These are phyloP conservation scores for Hydrozoanthus tunicans DNA, from an alignment of 64 coral and sea anemone species.

Conservation along the genomic window DNA sequence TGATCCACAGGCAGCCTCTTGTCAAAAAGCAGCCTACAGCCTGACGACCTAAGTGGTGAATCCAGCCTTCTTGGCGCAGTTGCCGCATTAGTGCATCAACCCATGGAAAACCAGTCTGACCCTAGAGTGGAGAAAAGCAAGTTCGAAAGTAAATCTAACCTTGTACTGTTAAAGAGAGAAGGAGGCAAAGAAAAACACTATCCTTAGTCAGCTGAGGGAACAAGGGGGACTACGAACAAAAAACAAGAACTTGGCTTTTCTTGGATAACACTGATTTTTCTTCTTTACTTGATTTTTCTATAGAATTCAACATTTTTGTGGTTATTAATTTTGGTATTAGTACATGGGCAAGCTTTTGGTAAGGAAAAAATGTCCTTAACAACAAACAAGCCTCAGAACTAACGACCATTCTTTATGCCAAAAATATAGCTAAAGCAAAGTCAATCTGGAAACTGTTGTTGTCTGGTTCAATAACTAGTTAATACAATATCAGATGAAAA, in stretches of 20 bases:
- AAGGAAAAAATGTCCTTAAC: neutral
- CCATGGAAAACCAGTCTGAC: constrained; percentile 87
- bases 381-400: neutral
- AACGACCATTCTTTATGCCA: too few relatives aligned
- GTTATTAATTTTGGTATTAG: neutral
- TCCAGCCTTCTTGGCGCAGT: constrained; percentile 79
- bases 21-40: constrained; percentile 92
- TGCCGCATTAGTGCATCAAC: constrained; percentile 94
- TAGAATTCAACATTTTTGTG: too few relatives aligned
- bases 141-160: too few relatives aligned
- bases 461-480: neutral
- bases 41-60: constrained; percentile 79
- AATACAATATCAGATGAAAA: neutral
- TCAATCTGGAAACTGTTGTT: neutral
- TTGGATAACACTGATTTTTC: too few relatives aligned
- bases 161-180: too few relatives aligned
- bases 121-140: constrained; percentile 24
- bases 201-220: too few relatives aligned
- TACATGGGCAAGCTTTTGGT: neutral
- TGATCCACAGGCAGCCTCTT: constrained; percentile 88
- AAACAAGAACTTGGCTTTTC: too few relatives aligned
- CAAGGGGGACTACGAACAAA: too few relatives aligned
- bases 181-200: too few relatives aligned
- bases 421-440: neutral
- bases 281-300: too few relatives aligned